Evolutionary conservation across 2,888 invertebrate species (phyloP).

Genomic region (Listrodromus nycthemerus): DNA sequence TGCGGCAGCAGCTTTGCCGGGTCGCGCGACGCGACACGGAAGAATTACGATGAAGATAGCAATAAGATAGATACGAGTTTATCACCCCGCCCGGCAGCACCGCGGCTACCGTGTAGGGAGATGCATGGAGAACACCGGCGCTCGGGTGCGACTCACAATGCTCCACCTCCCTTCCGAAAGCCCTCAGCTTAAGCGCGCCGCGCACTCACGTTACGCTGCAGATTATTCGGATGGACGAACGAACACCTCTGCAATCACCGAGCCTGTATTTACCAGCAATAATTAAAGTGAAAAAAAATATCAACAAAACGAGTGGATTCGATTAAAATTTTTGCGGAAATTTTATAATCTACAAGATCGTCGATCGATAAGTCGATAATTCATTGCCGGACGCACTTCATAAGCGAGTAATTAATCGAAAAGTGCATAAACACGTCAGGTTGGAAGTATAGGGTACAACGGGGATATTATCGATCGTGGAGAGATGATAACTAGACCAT

Average conservation of each 20-base stretch:
- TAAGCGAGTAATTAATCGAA: slow-evolving; percentile 51
- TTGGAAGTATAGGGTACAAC: slow-evolving; percentile 15
- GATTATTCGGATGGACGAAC: slow-evolving; percentile 14
- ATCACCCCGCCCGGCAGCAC: slow-evolving; percentile 70
- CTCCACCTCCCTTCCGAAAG: slow-evolving; percentile 16
- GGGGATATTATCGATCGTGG: slow-evolving; percentile 54
- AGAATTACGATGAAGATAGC: slow-evolving; percentile 81
- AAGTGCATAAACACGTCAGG: slow-evolving; percentile 54
- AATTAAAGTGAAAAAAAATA: slow-evolving; percentile 6
- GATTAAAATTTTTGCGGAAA: slow-evolving; percentile 34
- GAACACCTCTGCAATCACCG: slow-evolving; percentile 6
- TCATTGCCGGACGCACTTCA: slow-evolving; percentile 19
- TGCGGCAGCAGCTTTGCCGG: slow-evolving; percentile 55
- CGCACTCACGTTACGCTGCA: not conserved
- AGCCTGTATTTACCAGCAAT: not conserved
- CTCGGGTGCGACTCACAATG: slow-evolving; percentile 39
- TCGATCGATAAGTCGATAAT: slow-evolving; percentile 52
- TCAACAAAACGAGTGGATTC: not conserved
- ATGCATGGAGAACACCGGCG: slow-evolving; percentile 13
- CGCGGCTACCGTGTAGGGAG: slow-evolving; percentile 70
- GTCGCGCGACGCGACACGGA: slow-evolving; percentile 74
- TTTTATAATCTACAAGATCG: slow-evolving; percentile 54
- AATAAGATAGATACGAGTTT: slow-evolving; percentile 81
- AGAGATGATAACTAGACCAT: slow-evolving; percentile 43
- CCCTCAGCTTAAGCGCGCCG: not conserved